Conservation (phyloP, 2,797 vertebrate genomes). For the Mastacembelus armatus region DNA sequence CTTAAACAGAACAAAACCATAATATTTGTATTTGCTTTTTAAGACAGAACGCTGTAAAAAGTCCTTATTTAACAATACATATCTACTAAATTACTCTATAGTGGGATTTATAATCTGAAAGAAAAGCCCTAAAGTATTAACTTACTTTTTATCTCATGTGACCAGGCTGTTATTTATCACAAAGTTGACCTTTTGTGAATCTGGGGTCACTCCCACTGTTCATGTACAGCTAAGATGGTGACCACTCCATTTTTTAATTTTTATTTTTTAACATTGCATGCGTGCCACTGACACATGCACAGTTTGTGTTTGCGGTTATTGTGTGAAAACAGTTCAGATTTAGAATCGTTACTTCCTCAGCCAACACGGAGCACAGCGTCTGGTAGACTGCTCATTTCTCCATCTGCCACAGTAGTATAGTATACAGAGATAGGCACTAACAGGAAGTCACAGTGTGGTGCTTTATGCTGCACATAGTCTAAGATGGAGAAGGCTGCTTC, state of each 20-base stretch:
- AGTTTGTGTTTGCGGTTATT: conserved; percentile 23
- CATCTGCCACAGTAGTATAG: conserved; percentile 45
- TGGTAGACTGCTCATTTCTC: conserved; percentile 40
- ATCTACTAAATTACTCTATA: too few relatives aligned
- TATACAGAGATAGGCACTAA: conserved; percentile 8
- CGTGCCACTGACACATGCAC: not conserved
- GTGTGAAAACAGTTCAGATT: conserved; percentile 42
- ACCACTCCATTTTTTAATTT: not conserved
- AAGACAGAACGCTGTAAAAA: too few relatives aligned
- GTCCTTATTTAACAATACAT: too few relatives aligned
- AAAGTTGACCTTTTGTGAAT: not conserved
- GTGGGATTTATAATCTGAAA: too few relatives aligned
- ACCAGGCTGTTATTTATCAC: not conserved
- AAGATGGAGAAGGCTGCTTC: not conserved
- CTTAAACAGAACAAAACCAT: too few relatives aligned
- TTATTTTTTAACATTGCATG: not conserved
- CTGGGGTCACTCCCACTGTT: not conserved
- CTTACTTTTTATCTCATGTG: not conserved
- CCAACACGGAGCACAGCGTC: conserved; percentile 1
- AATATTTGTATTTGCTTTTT: too few relatives aligned
- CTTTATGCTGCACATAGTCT: conserved; percentile 11
- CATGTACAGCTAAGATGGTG: not conserved
- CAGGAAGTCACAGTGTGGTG: conserved; percentile 36
- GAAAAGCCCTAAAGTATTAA: not conserved
- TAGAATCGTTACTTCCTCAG: conserved; percentile 36